Conservation (phyloP, 1,140 invertebrate species). For the Tetraneura akinire region DNA sequence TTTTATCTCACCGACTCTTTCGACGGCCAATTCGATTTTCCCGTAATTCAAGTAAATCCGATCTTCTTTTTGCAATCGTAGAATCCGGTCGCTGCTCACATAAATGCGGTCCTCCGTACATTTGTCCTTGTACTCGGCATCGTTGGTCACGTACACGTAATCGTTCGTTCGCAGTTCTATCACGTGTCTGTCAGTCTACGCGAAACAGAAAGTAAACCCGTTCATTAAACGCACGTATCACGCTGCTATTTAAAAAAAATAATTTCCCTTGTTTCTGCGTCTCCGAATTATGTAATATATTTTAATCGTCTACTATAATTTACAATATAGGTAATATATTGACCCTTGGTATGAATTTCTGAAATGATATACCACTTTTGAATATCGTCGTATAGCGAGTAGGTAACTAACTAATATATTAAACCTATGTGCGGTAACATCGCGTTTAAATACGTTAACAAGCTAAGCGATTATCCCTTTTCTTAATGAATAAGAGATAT, state of each 20-base stretch:
- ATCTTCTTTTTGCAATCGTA: background rate
- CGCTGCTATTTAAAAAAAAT: background rate
- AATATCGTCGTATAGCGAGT: too few species aligned
- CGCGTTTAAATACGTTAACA: too few species aligned
- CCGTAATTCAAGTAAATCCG: slow-evolving; percentile 23
- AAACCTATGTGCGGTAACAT: too few species aligned
- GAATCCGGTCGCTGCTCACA: background rate
- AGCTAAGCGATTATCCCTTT: too few species aligned
- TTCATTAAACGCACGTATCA: background rate
- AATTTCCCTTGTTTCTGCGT: background rate
- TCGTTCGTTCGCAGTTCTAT: background rate
- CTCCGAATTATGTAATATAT: background rate
- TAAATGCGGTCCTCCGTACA: slow-evolving; percentile 33
- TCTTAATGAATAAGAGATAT: too few species aligned
- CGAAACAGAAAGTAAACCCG: background rate
- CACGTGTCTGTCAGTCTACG: background rate
- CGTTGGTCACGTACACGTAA: slow-evolving; percentile 27
- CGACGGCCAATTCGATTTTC: slow-evolving; percentile 31
- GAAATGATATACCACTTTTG: too few species aligned
- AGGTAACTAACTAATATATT: too few species aligned
- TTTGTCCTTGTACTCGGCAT: background rate
- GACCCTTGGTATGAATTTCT: background rate
- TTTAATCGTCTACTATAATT: background rate
- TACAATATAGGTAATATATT: background rate
- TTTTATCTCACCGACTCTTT: background rate